A percentile compares a stretch with the other conserved stretches of the same genome.
Evolutionary conservation across 2,797 vertebrate species (phyloP).

Genomic region (Silurus lanzhouensis): DNA sequence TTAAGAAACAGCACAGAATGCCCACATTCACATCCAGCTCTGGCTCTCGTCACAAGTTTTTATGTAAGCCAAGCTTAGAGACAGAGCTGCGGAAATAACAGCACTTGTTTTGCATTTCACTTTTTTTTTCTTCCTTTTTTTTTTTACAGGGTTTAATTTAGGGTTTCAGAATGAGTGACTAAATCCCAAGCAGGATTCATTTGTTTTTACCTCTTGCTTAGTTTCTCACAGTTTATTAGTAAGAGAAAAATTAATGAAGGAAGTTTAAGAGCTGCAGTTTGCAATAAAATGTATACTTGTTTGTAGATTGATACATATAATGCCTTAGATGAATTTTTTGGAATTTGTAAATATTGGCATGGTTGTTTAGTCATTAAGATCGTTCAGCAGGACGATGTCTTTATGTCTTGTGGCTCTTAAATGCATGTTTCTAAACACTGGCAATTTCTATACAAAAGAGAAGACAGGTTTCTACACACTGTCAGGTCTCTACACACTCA

Average conservation of each 20-base stretch:
- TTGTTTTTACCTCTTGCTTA: neutral
- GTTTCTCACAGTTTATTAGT: neutral
- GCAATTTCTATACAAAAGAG: too few relatives aligned
- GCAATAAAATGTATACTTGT: neutral
- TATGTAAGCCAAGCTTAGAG: conserved; percentile 17
- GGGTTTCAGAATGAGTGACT: neutral
- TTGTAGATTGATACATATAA: too few relatives aligned
- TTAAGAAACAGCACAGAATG: conserved; percentile 19
- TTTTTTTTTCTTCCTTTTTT: neutral
- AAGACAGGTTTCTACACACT: neutral
- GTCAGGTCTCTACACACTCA: neutral
- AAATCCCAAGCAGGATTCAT: neutral
- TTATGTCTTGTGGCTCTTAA: too few relatives aligned
- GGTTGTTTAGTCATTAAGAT: neutral
- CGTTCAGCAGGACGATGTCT: neutral
- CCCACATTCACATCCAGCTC: conserved; percentile 16
- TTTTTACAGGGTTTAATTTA: conserved; percentile 10
- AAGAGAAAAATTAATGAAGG: neutral
- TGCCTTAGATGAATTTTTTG: neutral
- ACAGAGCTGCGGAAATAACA: neutral
- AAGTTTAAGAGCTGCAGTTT: neutral
- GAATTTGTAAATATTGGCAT: neutral
- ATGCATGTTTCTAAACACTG: neutral
- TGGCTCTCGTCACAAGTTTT: neutral
- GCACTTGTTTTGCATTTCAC: conserved; percentile 22